A percentile compares a stretch with the other conserved stretches of the same genome.
These are phyloP conservation scores for Mycteria americana DNA, from an alignment of 2,797 vertebrate genomes.

Conservation along the genomic window DNA sequence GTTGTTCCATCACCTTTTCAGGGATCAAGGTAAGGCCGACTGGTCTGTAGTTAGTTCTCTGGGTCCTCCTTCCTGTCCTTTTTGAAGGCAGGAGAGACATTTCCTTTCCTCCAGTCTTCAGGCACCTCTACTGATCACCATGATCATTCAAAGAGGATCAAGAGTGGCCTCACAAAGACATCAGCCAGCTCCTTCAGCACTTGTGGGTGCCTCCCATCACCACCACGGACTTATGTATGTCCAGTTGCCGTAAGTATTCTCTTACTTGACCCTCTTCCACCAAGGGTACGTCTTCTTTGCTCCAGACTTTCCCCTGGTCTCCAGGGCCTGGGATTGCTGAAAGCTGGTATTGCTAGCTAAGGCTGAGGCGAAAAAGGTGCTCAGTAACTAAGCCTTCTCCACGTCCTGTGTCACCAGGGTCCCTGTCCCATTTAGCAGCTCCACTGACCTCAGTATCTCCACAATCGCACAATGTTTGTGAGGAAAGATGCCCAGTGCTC, in stretches of 20 bases:
- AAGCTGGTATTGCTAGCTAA: background rate
- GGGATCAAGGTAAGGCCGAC: background rate
- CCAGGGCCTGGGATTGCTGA: background rate
- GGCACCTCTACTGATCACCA: background rate
- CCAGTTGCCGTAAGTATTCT: background rate
- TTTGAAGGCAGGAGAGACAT: background rate
- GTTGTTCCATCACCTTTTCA: background rate
- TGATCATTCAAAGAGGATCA: background rate
- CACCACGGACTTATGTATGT: rapidly evolving
- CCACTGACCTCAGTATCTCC: background rate
- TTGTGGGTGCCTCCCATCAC: background rate
- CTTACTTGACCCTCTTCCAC: background rate
- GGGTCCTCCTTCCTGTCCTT: background rate
- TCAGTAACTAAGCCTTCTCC: background rate
- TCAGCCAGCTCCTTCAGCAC: background rate
- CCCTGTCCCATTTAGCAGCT: background rate
- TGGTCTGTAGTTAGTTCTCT: background rate
- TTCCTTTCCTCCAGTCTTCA: background rate
- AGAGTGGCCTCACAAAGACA: background rate
- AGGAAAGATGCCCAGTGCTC: background rate
- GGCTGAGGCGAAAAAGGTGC: background rate
- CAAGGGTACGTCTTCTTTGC: background rate
- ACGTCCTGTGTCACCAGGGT: background rate
- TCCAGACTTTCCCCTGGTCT: background rate
- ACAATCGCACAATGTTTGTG: background rate